Conservation (phyloP, 2,888 invertebrate species). For the Tenthredo distinguenda region DNA sequence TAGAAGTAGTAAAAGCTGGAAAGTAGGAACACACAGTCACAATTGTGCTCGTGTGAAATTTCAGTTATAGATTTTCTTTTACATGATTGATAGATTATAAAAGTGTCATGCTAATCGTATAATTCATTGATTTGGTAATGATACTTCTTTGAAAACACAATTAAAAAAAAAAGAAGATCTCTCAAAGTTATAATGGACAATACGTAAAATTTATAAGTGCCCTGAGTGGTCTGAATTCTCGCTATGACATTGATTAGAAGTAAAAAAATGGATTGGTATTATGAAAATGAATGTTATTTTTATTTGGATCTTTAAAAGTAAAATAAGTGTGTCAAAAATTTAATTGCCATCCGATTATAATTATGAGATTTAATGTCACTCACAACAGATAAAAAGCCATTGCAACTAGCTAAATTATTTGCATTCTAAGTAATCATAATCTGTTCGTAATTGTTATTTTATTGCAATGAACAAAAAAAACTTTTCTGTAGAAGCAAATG, state of each 20-base stretch:
- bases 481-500: not conserved
- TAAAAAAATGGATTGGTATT: not conserved
- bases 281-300: conserved; percentile 6
- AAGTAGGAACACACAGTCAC: not conserved
- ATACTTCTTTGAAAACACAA: not conserved
- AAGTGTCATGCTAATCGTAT: not conserved
- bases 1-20: not conserved
- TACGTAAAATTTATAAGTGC: not conserved
- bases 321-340: not conserved
- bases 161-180: not conserved
- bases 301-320: not conserved
- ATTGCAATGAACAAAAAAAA: not conserved
- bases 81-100: not conserved
- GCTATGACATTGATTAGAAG: not conserved
- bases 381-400: not conserved
- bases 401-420: not conserved
- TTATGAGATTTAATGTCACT: not conserved
- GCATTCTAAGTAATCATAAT: not conserved
- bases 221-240: not conserved
- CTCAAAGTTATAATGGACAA: not conserved
- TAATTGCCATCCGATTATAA: not conserved
- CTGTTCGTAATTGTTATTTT: not conserved
- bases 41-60: not conserved
- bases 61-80: not conserved
- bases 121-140: not conserved